phyloP scores from a whole-genome alignment of 2,113 vertebrate species.

The Setophaga petechia region DNA sequence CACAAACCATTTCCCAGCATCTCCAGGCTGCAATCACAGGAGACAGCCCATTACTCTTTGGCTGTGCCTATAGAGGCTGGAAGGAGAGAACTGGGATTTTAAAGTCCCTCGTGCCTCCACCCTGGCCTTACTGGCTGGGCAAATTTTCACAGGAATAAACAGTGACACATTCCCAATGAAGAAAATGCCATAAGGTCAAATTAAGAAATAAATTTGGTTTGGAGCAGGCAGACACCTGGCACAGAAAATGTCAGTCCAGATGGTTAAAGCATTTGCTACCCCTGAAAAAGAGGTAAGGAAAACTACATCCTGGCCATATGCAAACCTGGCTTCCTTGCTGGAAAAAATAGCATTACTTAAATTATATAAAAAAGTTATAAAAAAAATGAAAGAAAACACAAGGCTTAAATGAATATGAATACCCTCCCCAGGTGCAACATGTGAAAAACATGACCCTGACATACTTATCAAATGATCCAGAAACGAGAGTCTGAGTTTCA shows the following conservation, averaged over 20 bases:
- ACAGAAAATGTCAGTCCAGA: not conserved
- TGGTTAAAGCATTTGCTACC: not conserved
- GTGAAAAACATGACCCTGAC: not conserved
- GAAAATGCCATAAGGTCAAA: not conserved
- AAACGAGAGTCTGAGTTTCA: constrained; percentile 95
- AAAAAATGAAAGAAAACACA: not conserved
- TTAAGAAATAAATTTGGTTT: not conserved
- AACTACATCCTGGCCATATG: not conserved
- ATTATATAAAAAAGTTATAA: not conserved
- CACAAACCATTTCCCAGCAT: not conserved
- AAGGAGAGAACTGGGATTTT: not conserved
- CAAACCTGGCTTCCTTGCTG: not conserved
- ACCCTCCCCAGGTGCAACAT: not conserved
- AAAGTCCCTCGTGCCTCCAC: accelerated
- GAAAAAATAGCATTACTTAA: not conserved
- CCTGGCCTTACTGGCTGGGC: not conserved
- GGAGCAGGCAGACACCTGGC: not conserved
- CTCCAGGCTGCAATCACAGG: not conserved
- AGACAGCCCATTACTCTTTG: not conserved
- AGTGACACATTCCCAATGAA: not conserved
- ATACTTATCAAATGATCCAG: constrained; percentile 96
- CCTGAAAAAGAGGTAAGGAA: not conserved
- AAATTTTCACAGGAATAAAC: not conserved
- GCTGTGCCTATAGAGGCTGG: not conserved
- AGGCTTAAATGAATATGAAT: not conserved